Evolutionary conservation across 2,888 invertebrate species (phyloP), one percentile per base, ranked within the genome.

Genomic region (Priocnemis perturbator): DNA sequence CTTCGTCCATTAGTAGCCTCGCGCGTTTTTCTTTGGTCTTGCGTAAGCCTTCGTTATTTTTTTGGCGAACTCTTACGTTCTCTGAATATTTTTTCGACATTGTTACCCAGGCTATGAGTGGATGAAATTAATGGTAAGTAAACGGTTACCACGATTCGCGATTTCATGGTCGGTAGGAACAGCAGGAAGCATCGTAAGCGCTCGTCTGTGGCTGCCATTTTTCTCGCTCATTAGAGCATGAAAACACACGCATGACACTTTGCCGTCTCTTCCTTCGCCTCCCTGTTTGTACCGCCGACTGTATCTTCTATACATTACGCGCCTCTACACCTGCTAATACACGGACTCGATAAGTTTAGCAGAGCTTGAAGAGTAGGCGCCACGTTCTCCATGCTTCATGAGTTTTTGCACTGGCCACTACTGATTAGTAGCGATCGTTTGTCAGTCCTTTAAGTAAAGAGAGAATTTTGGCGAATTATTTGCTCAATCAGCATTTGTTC

Each of bases 211-310:
- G 64, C 71, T 64, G 64, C 69, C 62, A 76, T 76, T 78, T 78
- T 78, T 72, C 68, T 58, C 78, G 72, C 67, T 69, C 69, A 73
- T 78, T 74, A 78, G 78, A 78, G 78, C 78, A 76, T 78, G 76
- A 78, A 78, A 78, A 70, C 65, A 66, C 63, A 21, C 52, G 56
- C 21, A 61, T 63, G 59, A 67, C 71, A 65, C 62, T 37, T 11
- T 11, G 11, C 64, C 57, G 73, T 69, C 58, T 63, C 66, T 37
- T 37, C 11, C 37, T 3, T 37, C 37, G 4, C 7, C 4, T 37
- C 37, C 7, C 11, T 11, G 37, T 37, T 37, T 37, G 37, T 37
- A 3, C 7, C 52, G 69, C 71, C 67, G 69, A 55, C 62, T 69
- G 58, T 73, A 73, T 71, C 71, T 50, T 76, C 60, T 64, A 15